Base-by-base conservation (phyloP, 2,113 vertebrate genomes). In the Catagonus wagneri region DNA sequence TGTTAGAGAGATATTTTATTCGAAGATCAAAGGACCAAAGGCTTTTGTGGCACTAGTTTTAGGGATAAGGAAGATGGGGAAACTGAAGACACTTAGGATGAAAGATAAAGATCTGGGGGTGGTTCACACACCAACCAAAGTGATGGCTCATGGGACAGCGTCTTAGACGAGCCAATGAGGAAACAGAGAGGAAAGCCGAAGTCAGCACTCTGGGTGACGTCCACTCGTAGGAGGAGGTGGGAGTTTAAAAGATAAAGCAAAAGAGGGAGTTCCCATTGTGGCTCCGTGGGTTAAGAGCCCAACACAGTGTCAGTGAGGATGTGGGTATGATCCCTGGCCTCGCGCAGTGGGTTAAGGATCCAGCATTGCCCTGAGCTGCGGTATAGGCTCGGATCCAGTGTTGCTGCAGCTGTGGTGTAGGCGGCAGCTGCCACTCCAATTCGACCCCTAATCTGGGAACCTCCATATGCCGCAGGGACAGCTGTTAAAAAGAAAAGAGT, bases 21-120 rank as follows among this genome's bases (percentile, higher is more conserved):
- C 92, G 84, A 95, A 88, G 50, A 93, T 60, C 61, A 85, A 61
- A 72, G 34, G 88, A 54, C 78, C 74, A 89, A 79, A 80, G 39
- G 44, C 60, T 61, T 83, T 65, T 56, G 36, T 11, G 14, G 27
- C 85, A 88, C 36, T 90, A 1, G 0, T 74, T 96, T 89, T 50
- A 74, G 69, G 68, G 20, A 74, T 74, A 89, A 75, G 44, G 34
- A 32, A 90, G 29, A 75, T 27, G 17, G 39, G 19, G 50, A 65
- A 50, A 75, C 1, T 39, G 27, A 66, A 83, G 34, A 81, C 4
- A 7, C 22, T 50, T 17, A 52, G 68, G 81, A 92, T 3, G 23
- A 69, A 97, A 97, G 58, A 72, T 20, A 58, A 66, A 68, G 81
- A 90, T 32, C 68, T 50, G 23, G 76, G 58, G 50, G 27, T 16